A percentile compares a stretch with the other conserved stretches of the same genome.
Conservation (phyloP, 2,797 vertebrate species). For the Phataginus tricuspis region DNA sequence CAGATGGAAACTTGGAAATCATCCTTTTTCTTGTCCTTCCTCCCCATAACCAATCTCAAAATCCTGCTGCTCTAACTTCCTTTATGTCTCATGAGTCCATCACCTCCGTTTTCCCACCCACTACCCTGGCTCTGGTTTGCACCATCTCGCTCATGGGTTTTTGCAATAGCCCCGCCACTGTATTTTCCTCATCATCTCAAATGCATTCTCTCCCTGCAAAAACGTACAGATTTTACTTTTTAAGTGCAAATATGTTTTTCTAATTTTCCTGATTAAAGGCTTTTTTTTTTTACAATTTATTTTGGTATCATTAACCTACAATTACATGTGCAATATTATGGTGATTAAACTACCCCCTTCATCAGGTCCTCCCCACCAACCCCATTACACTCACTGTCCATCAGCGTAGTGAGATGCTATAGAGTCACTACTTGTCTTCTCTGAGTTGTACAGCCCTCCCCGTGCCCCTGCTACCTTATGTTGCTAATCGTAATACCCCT, state of each 20-base stretch:
- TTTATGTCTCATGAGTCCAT: neutral
- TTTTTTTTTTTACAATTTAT: too few relatives aligned
- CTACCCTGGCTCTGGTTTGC: neutral
- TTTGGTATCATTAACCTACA: too few relatives aligned
- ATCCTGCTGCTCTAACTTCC: neutral
- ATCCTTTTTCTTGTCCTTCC: neutral
- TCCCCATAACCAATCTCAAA: neutral
- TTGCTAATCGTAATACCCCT: too few relatives aligned
- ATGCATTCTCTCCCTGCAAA: neutral
- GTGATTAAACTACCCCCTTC: too few relatives aligned
- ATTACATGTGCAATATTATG: too few relatives aligned
- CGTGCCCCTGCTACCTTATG: too few relatives aligned
- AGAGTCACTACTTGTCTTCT: too few relatives aligned
- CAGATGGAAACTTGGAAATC: neutral
- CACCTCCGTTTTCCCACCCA: neutral
- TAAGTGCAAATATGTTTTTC: conserved; percentile 32
- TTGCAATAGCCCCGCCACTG: neutral
- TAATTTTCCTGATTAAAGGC: conserved; percentile 37
- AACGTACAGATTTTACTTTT: neutral
- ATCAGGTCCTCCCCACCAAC: too few relatives aligned
- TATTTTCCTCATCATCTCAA: neutral
- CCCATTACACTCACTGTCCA: too few relatives aligned
- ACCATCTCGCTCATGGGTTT: neutral
- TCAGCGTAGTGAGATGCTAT: too few relatives aligned
- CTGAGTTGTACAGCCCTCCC: too few relatives aligned